Evolutionary conservation across 64 coral and sea anemone species (phyloP), one percentile per base, ranked within the genome.

Genomic region (Orbicella faveolata): DNA sequence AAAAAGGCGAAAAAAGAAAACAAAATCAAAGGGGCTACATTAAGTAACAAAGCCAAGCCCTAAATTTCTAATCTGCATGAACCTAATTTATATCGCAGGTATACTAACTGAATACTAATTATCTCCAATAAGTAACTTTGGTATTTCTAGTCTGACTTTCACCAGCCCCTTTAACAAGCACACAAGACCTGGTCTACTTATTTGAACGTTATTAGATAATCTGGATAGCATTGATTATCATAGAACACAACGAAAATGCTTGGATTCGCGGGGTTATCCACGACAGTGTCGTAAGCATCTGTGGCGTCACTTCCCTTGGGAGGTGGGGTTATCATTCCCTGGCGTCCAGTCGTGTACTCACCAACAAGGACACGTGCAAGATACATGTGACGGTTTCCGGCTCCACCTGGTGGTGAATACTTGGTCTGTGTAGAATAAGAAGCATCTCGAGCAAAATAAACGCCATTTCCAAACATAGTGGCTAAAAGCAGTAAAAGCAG

Each of bases 401-500:
- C 23, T 5, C 57, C 70, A 35, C 77, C 89, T 7, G n/a, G 2
- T 33, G 89, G 89, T 25, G 79, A 91, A 78, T 76, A 91, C 30
- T 6, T 41, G 1, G 44, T 1, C 6, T 64, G 10, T 36, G 81
- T 86, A 15, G 89, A 91, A 77, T 86, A 91, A 1, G 19, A 76
- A 0, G 89, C 89, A 67, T 91, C 89, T 84, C 80, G 80, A 17
- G 89, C 89, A 78, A 91, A 91, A 34, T 91, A 91, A 2, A 85
- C 89, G 20, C 89, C 89, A 33, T 77, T 75, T 41, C 89, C 89
- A 76, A 53, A 91, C 9, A 34, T n/a, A 52, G 73, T 34, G 62
- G 80, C 89, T 91, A 67, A 61, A 90, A 83, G 20, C 11, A 36
- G 26, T 8, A 1, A 70, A 6, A 70, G 30, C 23, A 7, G 65